A percentile compares a stretch with the other conserved stretches of the same genome.
Conservation (phyloP, 2,888 invertebrate species). For the Junonia oenone region DNA sequence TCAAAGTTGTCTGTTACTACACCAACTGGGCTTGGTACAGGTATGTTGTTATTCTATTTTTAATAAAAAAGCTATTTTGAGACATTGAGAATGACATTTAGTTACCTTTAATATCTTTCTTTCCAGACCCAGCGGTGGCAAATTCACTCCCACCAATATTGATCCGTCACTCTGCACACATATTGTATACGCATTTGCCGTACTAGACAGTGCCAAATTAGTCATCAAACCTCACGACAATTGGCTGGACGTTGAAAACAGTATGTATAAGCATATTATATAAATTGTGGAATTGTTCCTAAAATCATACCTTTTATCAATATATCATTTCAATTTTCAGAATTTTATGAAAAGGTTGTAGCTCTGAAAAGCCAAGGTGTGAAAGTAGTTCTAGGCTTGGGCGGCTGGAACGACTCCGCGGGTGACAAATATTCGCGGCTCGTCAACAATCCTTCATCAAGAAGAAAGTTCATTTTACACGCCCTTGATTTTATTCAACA, state of each 20-base stretch:
- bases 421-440: conserved; percentile 92
- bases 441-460: conserved; percentile 85
- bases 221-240: conserved; percentile 91
- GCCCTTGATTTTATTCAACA: conserved; percentile 88
- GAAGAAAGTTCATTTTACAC: conserved; percentile 86
- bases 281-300: background rate
- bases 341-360: conserved; percentile 92
- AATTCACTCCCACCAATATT: conserved; percentile 89
- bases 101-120: background rate
- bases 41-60: conserved; percentile 39
- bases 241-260: conserved; percentile 94
- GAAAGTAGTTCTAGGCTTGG: conserved; percentile 92
- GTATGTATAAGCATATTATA: conserved; percentile 63
- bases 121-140: conserved; percentile 86
- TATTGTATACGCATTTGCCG: conserved; percentile 94
- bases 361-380: conserved; percentile 85
- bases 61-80: too few relatives aligned
- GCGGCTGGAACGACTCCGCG: conserved; percentile 97
- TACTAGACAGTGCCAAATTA: conserved; percentile 85
- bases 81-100: too few relatives aligned
- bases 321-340: conserved; percentile 49
- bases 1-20: conserved; percentile 93
- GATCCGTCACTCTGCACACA: conserved; percentile 93
- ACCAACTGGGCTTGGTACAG: conserved; percentile 97
- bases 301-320: background rate